Evolutionary conservation across 1,140 invertebrate species (phyloP), one percentile per base, ranked within the genome.

Genomic region (Trissolcus basalis): DNA sequence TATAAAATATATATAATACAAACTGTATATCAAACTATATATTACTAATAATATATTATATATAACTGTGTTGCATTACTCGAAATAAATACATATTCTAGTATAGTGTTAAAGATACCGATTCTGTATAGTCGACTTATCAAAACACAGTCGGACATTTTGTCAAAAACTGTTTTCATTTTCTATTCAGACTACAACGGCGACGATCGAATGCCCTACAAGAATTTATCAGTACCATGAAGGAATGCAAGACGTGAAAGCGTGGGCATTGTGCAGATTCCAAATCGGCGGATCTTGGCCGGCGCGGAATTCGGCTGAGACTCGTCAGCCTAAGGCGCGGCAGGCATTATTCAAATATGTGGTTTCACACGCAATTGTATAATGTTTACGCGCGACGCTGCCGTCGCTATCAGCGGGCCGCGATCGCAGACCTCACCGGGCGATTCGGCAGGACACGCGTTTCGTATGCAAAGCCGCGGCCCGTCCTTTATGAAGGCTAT

Each of bases 401-500:
- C 16, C 14, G 13, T 33, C 9, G 36, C 36, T 9, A 39, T 39
- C 36, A 39, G 9, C n/a, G 36, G 9, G 36, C 3, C n/a, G 36
- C 36, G 36, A 39, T 39, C 36, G n/a, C 36, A 50, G 65, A 70
- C 60, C 65, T 76, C 65, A 64, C 65, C 48, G 16, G 43, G 33
- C 45, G 55, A 55, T 67, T 70, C 64, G 44, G 50, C 53, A 76
- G 59, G 59, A 70, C 54, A 39, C n/a, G 12, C 48, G 50, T 54
- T 76, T 76, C 54, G 48, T 63, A 76, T 65, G 65, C 55, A 76
- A 76, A 70, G 43, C 43, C 48, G 15, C 71, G 51, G 43, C 53
- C 59, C n/a, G 65, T 76, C 48, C 73, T 67, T 76, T 76, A 76
- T 70, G 61, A 76, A 76, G 67, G 59, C 70, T 64, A 70, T 76